Evolutionary conservation across 2,888 invertebrate species (phyloP).

Genomic region (Lissocephala sabroskyi): DNA sequence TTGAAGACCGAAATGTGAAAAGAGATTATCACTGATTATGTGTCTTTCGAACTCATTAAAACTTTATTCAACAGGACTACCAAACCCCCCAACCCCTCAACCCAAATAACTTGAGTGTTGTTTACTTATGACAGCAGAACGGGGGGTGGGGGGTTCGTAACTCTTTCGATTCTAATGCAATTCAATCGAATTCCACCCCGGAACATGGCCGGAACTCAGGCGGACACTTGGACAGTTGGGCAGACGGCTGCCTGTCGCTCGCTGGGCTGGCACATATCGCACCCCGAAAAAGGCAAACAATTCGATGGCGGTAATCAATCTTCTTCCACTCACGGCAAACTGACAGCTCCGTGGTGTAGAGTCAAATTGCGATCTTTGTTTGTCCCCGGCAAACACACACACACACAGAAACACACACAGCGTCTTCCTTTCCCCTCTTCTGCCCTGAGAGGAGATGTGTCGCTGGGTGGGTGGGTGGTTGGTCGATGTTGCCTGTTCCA

Average conservation of each 20-base stretch:
- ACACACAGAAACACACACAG: background rate
- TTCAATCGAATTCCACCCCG: constrained; percentile 56
- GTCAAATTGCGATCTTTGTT: constrained; percentile 71
- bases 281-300: constrained; percentile 58
- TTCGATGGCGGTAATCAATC: constrained; percentile 74
- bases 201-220: too few relatives aligned
- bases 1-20: too few relatives aligned
- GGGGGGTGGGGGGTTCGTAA: constrained; percentile 31
- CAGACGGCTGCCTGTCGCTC: too few relatives aligned
- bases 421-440: too few relatives aligned
- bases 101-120: constrained; percentile 34
- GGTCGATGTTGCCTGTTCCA: constrained; percentile 43
- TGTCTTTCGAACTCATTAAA: constrained; percentile 25
- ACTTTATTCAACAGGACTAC: constrained; percentile 25
- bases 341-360: constrained; percentile 73
- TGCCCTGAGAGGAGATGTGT: background rate
- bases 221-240: too few relatives aligned
- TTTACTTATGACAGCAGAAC: constrained; percentile 54
- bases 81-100: constrained; percentile 7
- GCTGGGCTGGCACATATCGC: too few relatives aligned
- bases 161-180: constrained; percentile 64
- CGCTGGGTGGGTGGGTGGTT: constrained; percentile 8
- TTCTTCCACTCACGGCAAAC: constrained; percentile 71
- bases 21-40: too few relatives aligned
- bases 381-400: constrained; percentile 24